Base-by-base conservation (phyloP, 1,140 invertebrate genomes). In the Neocloeon triangulifer region DNA sequence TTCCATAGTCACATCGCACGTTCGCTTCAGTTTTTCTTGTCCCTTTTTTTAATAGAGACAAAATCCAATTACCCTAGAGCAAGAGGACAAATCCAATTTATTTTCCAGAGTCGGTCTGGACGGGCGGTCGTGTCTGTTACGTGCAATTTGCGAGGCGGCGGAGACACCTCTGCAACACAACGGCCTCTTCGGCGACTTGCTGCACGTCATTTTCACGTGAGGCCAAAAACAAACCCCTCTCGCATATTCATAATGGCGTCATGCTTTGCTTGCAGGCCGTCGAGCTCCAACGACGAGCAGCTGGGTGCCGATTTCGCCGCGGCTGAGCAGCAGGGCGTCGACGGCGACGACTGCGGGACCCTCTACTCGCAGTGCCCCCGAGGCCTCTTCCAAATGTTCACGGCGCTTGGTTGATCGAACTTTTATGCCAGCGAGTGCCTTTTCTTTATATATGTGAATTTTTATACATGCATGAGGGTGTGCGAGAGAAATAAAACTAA, bases 161-260 rank as follows among this genome's bases (percentile, higher is more conserved):
- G 68, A 71, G 38, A 55, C 61, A 23, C 50, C 77, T 17, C 51
- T 62, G 21, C 60, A 63, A 36, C 59, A 62, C 19, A 61, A 60
- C 5, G 70, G 64, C 19, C 61, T 80, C 42, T 43, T 77, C 2
- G 67, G 74, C 42, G 72, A 78, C 50, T 56, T 80, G 42, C 60
- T 78, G 27, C 59, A 69, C 35, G 65, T 67, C 21, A 52, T 74
- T 14, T 72, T 74, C 41, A 62, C 61, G 71, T 73, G 57, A 67
- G 66, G 57, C 35, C 20, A 13, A 8, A 14, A 8, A 16, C 10
- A 13, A 17, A 16, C 3, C 15, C 8, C 27, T 18, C 14, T 4
- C 19, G 27, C 15, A 16, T 9, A 14, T 13, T 18, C 10, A 29
- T 8, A 8, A 8, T 23, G 22, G 22, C 19, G 33, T 28, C 30